Conservation (phyloP, 2,797 vertebrate genomes). For the Xenopus petersii region DNA sequence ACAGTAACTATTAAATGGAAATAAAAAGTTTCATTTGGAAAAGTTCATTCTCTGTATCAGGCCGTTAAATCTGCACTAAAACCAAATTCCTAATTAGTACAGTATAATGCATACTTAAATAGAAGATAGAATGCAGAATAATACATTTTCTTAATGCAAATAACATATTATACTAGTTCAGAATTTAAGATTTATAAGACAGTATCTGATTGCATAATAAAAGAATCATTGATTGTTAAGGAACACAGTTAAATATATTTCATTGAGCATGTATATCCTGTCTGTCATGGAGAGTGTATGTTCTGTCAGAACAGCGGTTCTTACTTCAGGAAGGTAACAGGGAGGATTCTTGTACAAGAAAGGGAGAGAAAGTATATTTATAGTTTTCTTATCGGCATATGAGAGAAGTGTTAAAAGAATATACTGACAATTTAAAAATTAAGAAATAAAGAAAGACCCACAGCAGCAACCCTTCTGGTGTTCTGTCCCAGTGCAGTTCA, state of each 20-base stretch:
- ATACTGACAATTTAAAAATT: too few relatives aligned
- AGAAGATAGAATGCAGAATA: slow-evolving; percentile 20
- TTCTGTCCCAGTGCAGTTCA: too few relatives aligned
- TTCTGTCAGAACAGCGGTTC: background rate
- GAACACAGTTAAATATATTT: background rate
- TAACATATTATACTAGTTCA: slow-evolving; percentile 20
- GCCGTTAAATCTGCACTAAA: slow-evolving; percentile 37
- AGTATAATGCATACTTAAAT: slow-evolving; percentile 39
- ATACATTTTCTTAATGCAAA: slow-evolving; percentile 10
- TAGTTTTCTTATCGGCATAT: too few relatives aligned
- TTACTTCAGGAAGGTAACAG: background rate
- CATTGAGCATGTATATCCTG: background rate
- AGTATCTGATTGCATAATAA: slow-evolving; percentile 4
- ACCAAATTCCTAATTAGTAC: slow-evolving; percentile 38
- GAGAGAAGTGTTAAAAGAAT: too few relatives aligned
- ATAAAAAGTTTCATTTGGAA: slow-evolving; percentile 40
- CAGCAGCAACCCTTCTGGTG: too few relatives aligned
- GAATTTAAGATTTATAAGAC: slow-evolving; percentile 14
- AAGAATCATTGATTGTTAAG: background rate
- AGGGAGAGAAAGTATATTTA: too few relatives aligned
- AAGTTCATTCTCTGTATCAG: slow-evolving; percentile 44
- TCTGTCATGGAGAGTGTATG: too few relatives aligned
- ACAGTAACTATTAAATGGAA: slow-evolving; percentile 37
- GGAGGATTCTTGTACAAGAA: background rate
- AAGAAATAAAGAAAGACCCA: too few relatives aligned